These are phyloP conservation scores for Yponomeuta plumbellus DNA, from an alignment of 2,888 invertebrate species.

Conservation along the genomic window DNA sequence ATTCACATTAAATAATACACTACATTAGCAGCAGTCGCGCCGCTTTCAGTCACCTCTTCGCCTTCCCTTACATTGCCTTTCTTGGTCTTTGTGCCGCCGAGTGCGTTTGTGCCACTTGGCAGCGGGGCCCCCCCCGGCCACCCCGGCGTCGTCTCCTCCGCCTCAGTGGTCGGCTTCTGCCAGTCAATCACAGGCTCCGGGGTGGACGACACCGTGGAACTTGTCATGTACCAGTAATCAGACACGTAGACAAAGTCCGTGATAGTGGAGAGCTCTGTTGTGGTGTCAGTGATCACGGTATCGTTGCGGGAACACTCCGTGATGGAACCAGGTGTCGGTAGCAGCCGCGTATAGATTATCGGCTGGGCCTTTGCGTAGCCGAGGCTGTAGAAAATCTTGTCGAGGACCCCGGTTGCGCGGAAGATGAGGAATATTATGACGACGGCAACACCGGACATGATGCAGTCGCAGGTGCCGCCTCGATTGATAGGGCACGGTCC, in stretches of 20 bases:
- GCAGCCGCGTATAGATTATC: slow-evolving; percentile 29
- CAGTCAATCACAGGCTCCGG: background rate
- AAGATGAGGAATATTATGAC: slow-evolving; percentile 39
- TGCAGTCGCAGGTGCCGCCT: slow-evolving; percentile 52
- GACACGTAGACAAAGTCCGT: background rate
- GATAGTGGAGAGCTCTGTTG: background rate
- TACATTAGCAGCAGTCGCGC: too few species aligned
- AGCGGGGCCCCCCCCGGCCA: background rate
- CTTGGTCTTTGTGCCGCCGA: too few species aligned
- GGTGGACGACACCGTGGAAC: background rate
- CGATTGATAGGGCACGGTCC: slow-evolving; percentile 51
- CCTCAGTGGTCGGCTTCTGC: background rate
- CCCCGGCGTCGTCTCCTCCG: background rate
- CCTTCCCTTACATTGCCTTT: too few species aligned
- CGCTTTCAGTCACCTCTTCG: too few species aligned
- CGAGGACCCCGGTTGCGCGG: slow-evolving; percentile 38
- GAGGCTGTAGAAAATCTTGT: slow-evolving; percentile 54
- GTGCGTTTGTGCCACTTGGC: background rate
- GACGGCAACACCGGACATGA: slow-evolving; percentile 51
- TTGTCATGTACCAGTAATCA: background rate
- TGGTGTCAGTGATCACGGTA: slow-evolving; percentile 20
- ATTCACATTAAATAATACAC: too few species aligned
- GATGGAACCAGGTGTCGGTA: slow-evolving; percentile 48
- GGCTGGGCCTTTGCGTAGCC: slow-evolving; percentile 47
- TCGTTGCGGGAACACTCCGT: slow-evolving; percentile 52